Evolutionary conservation across 2,888 invertebrate species (phyloP).

Genomic region (Eristalis pertinax): DNA sequence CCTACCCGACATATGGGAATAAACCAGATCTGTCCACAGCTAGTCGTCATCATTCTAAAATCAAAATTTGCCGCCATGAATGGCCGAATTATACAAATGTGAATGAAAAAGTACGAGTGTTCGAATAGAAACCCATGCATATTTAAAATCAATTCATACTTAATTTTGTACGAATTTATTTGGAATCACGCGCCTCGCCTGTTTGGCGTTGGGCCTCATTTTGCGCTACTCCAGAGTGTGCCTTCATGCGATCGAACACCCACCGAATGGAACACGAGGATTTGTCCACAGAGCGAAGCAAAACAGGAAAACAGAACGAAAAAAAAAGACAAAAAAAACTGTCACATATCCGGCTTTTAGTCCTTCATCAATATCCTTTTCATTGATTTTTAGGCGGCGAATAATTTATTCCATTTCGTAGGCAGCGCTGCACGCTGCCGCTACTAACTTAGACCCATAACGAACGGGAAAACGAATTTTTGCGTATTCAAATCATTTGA

Average conservation of each 20-base stretch:
- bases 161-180: not conserved
- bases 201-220: not conserved
- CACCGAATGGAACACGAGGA: not conserved
- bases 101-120: not conserved
- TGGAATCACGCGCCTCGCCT: not conserved
- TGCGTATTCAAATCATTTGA: constrained; percentile 58
- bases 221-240: not conserved
- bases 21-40: no score
- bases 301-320: not conserved
- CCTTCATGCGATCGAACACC: not conserved
- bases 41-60: no score
- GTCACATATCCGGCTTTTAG: constrained; percentile 51
- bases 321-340: no score
- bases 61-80: no score
- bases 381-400: constrained; percentile 54
- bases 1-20: no score
- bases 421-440: not conserved
- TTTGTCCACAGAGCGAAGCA: not conserved
- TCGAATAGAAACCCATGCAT: not conserved
- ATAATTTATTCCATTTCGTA: constrained; percentile 56
- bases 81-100: no score
- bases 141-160: not conserved
- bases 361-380: constrained; percentile 61
- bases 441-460: not conserved
- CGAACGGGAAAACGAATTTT: constrained; percentile 38